Base-by-base conservation (phyloP, 2,113 vertebrate genomes). In the Prinia subflava region DNA sequence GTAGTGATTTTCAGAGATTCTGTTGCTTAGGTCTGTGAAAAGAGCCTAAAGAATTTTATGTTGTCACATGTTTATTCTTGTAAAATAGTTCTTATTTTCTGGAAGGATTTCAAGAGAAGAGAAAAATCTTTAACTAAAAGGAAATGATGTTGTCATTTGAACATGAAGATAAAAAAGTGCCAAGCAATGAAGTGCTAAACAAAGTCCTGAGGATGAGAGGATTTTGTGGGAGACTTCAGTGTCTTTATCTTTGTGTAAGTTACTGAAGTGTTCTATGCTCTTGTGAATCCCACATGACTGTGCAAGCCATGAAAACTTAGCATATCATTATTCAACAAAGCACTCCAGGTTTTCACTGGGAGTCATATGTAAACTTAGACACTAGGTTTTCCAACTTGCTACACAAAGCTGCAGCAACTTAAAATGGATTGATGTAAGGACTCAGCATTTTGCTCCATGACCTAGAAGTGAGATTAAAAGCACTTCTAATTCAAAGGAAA, bases 21-120 rank as follows among this genome's bases (percentile, higher is more conserved):
- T 4, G 2, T 67, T 69, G 33, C 68, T 77, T 67, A 83, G 10
- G 30, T 78, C 33, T 76, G 20, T 79, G 62, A 91, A 89, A 93
- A 71, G 17, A 78, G 20, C 24, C 8, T 42, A 67, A 74, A 70
- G 11, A 64, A 92, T 64, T 79, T 90, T 60, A 73, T 33, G 20
- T 68, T 59, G 23, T 84, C 37, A 46, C 31, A 79, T 21, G 11
- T 84, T 89, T 88, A 21, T 83, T 68, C 33, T 78, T 87, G 39
- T 71, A 75, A 94, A 73, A 64, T 65, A 84, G 57, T 49, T 82
- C 24, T 67, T 76, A 44, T 44, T 83, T 89, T 87, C 65, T 65
- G 39, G 44, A 78, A 82, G 35, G 14, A 68, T 78, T 94, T 83
- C 35, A 78, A 90, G 53, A 88, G 22, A 83, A 67, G 27, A 93